These are phyloP conservation scores for Coecobrya sp. DNA, from an alignment of 2,888 invertebrate genomes.

Conservation along the genomic window DNA sequence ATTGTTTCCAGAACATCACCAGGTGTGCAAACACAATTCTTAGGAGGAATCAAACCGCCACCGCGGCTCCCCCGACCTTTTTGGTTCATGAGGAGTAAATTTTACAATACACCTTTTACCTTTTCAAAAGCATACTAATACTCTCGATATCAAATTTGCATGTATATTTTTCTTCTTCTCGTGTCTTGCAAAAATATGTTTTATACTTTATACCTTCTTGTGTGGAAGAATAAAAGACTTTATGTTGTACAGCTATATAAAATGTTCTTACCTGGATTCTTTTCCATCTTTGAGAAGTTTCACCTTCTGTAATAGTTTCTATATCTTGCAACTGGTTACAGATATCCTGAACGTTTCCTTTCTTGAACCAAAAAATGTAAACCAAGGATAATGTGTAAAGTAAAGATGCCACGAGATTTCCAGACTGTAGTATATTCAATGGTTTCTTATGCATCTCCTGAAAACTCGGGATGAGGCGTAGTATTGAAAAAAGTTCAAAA, in stretches of 20 bases:
- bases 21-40: conserved; percentile 71
- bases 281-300: conserved; percentile 21
- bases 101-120: neutral
- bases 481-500: conserved; percentile 51
- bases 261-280: conserved; percentile 38
- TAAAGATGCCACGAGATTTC: conserved; percentile 67
- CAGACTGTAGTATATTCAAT: conserved; percentile 62
- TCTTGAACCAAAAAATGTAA: conserved; percentile 64
- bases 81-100: conserved; percentile 16
- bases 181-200: neutral
- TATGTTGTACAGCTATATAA: no score
- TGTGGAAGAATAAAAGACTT: no score
- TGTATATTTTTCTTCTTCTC: neutral
- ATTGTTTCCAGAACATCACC: conserved; percentile 75
- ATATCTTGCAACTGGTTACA: conserved; percentile 43
- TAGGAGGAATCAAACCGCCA: conserved; percentile 53
- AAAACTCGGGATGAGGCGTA: conserved; percentile 63
- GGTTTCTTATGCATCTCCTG: conserved; percentile 60
- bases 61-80: neutral
- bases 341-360: conserved; percentile 1
- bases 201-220: neutral
- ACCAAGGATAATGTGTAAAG: conserved; percentile 53
- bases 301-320: neutral
- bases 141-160: neutral
- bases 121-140: neutral